Conservation (phyloP, 2,113 vertebrate species). For the Scophthalmus maximus region DNA sequence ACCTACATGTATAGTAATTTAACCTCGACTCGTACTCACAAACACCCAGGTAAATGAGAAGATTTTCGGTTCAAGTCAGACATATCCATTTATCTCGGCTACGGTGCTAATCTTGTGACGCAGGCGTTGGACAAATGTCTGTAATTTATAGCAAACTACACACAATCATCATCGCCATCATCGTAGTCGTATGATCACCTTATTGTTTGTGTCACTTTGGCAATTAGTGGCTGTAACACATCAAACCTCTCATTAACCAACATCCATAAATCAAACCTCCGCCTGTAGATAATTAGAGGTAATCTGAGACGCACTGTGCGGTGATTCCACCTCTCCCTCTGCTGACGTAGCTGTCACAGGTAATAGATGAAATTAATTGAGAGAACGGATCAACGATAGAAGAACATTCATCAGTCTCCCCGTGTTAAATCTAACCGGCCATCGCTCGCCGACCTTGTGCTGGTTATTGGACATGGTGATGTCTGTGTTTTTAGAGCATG, state of each 20-base stretch:
- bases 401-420: constrained; percentile 46
- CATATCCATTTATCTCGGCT: constrained; percentile 19
- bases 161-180: not conserved
- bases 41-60: constrained; percentile 3
- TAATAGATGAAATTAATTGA: constrained; percentile 68
- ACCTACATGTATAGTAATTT: too few relatives aligned
- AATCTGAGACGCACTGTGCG: constrained; percentile 38
- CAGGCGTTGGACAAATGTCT: not conserved
- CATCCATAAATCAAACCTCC: constrained; percentile 42
- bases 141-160: not conserved
- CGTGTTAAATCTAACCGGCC: constrained; percentile 32
- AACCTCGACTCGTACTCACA: not conserved
- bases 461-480: constrained; percentile 19
- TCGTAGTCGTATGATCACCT: not conserved
- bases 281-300: constrained; percentile 47
- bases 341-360: constrained; percentile 23
- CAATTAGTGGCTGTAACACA: constrained; percentile 32
- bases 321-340: constrained; percentile 9
- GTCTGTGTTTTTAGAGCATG: constrained; percentile 54
- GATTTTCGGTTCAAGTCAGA: constrained; percentile 8
- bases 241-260: constrained; percentile 43
- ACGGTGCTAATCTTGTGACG: constrained; percentile 18
- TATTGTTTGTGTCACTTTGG: not conserved
- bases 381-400: constrained; percentile 49
- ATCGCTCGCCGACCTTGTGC: constrained; percentile 2